phyloP scores from a whole-genome alignment of 64 coral and sea anemone genomes.

The Acropora tenuis region DNA sequence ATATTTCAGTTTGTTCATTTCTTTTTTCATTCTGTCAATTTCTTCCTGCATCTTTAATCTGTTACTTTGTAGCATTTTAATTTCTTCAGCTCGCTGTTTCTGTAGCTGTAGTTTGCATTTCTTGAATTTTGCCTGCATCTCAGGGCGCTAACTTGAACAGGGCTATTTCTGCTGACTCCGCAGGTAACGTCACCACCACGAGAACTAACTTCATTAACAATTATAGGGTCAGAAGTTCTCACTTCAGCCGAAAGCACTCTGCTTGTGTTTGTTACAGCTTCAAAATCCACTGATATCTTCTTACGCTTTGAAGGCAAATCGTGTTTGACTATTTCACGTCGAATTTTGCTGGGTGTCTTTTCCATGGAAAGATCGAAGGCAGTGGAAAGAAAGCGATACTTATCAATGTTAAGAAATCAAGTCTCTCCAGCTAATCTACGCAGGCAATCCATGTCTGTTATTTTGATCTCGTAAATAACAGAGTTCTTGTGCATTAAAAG shows the following conservation, averaged over 20 bases:
- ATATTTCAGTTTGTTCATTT: neutral
- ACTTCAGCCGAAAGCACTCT: constrained; percentile 17
- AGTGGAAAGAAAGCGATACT: neutral
- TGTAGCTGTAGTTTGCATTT: neutral
- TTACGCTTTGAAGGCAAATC: too few relatives aligned
- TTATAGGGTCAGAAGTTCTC: constrained; percentile 16
- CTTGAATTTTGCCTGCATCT: neutral
- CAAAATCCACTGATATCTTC: too few relatives aligned
- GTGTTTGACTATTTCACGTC: too few relatives aligned
- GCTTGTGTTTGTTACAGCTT: neutral
- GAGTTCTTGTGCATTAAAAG: too few relatives aligned
- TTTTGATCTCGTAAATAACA: too few relatives aligned
- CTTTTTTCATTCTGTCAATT: neutral
- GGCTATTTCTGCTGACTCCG: too few relatives aligned
- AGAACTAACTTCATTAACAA: neutral
- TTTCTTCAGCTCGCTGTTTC: neutral
- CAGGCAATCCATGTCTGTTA: too few relatives aligned
- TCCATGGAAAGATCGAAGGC: constrained; percentile 78
- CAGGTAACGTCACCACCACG: too few relatives aligned
- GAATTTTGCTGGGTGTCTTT: too few relatives aligned
- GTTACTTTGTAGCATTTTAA: neutral
- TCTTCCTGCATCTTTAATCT: neutral
- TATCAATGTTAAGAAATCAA: too few relatives aligned
- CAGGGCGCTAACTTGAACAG: too few relatives aligned
- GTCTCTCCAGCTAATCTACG: too few relatives aligned